Percentiles rank a stretch among this genome's conserved stretches.
phyloP scores from a whole-genome alignment of 2,888 invertebrate species.

The Mesorhabditis belari region DNA sequence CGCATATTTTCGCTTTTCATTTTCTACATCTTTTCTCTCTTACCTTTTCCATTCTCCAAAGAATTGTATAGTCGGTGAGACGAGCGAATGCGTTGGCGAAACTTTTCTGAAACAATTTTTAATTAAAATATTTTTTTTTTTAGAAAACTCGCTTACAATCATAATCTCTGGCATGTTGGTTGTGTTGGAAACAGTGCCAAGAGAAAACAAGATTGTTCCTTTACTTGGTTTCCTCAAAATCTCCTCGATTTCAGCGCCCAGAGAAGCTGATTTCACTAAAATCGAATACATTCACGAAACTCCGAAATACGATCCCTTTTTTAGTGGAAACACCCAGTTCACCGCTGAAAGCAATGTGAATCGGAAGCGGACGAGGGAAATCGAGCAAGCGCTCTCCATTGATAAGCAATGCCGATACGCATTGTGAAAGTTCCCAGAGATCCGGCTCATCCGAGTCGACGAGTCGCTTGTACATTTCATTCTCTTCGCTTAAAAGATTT shows the following conservation, averaged over 20 bases:
- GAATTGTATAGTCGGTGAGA: constrained; percentile 36
- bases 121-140: neutral
- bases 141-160: constrained; percentile 22
- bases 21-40: too few relatives aligned
- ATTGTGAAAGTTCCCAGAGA: constrained; percentile 39
- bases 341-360: constrained; percentile 44
- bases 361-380: constrained; percentile 48
- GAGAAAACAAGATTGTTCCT: constrained; percentile 32
- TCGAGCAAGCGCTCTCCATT: constrained; percentile 51
- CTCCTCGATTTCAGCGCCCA: constrained; percentile 14
- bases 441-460: constrained; percentile 22
- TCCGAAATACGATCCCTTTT: neutral
- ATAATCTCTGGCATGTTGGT: constrained; percentile 49
- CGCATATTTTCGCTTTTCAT: neutral
- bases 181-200: constrained; percentile 51
- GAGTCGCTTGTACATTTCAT: constrained; percentile 34
- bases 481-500: constrained; percentile 44
- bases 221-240: constrained; percentile 20
- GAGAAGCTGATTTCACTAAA: neutral
- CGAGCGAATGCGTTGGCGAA: constrained; percentile 46
- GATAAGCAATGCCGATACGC: constrained; percentile 38
- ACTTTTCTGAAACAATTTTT: constrained; percentile 19
- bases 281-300: neutral
- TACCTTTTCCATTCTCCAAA: constrained; percentile 49
- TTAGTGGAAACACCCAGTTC: constrained; percentile 29